phyloP scores from a whole-genome alignment of 2,888 invertebrate genomes.

The Micoletzkya japonica region DNA sequence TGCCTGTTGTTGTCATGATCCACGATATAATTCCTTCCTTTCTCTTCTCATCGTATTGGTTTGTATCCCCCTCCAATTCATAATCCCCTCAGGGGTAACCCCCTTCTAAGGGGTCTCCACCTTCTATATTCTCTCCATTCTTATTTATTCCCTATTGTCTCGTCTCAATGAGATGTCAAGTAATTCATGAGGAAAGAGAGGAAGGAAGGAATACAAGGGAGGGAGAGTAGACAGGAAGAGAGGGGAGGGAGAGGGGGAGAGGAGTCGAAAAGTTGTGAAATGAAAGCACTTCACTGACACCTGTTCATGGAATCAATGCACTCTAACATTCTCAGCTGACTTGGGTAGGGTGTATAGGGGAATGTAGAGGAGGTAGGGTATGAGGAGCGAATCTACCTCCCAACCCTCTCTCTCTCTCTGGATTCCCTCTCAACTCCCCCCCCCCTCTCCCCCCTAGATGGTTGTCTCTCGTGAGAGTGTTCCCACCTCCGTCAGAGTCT shows the following conservation, averaged over 20 bases:
- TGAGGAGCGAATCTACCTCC: not conserved
- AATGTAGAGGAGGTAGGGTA: not conserved
- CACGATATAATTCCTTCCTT: no score
- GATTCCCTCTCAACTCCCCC: not conserved
- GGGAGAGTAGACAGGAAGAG: not conserved
- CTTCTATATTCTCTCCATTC: not conserved
- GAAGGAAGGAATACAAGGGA: not conserved
- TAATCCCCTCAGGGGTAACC: not conserved
- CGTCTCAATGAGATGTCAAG: not conserved
- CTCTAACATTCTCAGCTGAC: no score
- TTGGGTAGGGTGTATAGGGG: no score
- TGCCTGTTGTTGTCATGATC: not conserved
- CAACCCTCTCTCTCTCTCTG: not conserved
- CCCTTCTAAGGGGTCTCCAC: not conserved
- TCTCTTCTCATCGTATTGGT: no score
- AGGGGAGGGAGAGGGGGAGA: not conserved
- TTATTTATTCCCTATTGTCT: not conserved
- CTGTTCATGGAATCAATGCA: no score
- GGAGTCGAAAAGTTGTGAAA: not conserved
- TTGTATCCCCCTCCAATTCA: no score
- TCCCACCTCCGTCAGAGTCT: no score
- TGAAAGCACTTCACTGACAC: no score
- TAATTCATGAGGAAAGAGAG: not conserved
- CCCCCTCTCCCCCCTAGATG: not conserved
- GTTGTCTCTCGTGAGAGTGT: not conserved